Percentiles rank a stretch among this genome's conserved stretches.
Conservation (phyloP, 2,888 invertebrate species). For the Lepeophtheirus nordmannii region DNA sequence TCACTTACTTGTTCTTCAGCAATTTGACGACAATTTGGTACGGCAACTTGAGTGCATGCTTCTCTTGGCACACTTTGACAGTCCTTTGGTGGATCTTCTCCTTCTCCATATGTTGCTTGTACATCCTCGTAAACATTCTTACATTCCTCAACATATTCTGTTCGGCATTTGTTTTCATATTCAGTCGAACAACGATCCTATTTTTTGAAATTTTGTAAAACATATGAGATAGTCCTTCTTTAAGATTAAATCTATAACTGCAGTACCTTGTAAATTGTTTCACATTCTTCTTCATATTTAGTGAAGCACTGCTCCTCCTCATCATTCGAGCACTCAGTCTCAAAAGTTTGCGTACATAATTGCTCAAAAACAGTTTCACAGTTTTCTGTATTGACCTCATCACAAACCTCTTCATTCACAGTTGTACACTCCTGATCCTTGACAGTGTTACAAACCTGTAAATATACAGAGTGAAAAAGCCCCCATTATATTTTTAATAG, state of each 20-base stretch:
- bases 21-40: slow-evolving; percentile 24
- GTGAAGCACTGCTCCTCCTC: slow-evolving; percentile 16
- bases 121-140: neutral
- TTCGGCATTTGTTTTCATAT: slow-evolving; percentile 20
- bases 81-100: slow-evolving; percentile 4
- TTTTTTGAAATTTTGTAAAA: neutral
- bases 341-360: slow-evolving; percentile 17
- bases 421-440: slow-evolving; percentile 22
- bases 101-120: slow-evolving; percentile 18
- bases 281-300: slow-evolving; percentile 20
- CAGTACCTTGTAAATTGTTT: slow-evolving; percentile 17
- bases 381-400: neutral
- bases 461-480: neutral
- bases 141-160: slow-evolving; percentile 18
- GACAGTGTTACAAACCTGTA: slow-evolving; percentile 16
- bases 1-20: slow-evolving; percentile 22
- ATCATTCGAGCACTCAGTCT: slow-evolving; percentile 15
- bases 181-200: slow-evolving; percentile 20
- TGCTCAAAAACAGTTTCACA: slow-evolving; percentile 9
- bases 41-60: slow-evolving; percentile 20
- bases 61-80: slow-evolving; percentile 14
- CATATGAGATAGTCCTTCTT: neutral
- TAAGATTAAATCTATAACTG: neutral
- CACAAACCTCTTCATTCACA: slow-evolving; percentile 7
- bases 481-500: neutral